Percentiles rank a stretch among this genome's conserved stretches.
Evolutionary conservation across 2,113 vertebrate species (phyloP).

Genomic region (Synodontis membranacea): DNA sequence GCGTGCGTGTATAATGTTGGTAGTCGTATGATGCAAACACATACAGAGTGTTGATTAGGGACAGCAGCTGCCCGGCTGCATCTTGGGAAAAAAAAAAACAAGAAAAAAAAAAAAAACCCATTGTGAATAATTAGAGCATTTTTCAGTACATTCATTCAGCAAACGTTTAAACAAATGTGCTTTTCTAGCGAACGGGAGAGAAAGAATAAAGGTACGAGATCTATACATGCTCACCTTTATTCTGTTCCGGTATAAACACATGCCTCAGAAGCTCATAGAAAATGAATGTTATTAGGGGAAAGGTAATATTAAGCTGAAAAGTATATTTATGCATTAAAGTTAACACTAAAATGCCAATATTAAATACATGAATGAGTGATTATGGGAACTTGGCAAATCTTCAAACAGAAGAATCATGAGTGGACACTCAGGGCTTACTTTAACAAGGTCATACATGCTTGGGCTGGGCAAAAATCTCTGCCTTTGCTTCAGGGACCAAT

Average conservation of each 20-base stretch:
- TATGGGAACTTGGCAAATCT: constrained; percentile 6
- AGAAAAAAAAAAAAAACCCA: background rate
- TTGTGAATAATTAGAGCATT: constrained; percentile 32
- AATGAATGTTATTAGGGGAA: background rate
- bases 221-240: background rate
- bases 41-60: constrained; percentile 34
- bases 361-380: background rate
- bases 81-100: background rate
- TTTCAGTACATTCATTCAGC: constrained; percentile 20
- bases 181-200: background rate
- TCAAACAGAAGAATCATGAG: background rate
- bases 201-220: background rate
- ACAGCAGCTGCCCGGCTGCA: background rate
- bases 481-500: constrained; percentile 31
- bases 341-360: too few species aligned
- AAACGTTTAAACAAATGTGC: background rate
- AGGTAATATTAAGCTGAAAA: too few species aligned
- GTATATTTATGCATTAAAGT: background rate
- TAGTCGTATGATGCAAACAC: constrained; percentile 25
- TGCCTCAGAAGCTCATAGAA: background rate
- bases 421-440: constrained; percentile 25
- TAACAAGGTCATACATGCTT: constrained; percentile 14
- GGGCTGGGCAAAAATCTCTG: constrained; percentile 5
- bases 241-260: constrained; percentile 1
- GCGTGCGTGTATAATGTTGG: constrained; percentile 5